Evolutionary conservation across 2,113 vertebrate species (phyloP).

Genomic region (Psammodynastes pulverulentus): DNA sequence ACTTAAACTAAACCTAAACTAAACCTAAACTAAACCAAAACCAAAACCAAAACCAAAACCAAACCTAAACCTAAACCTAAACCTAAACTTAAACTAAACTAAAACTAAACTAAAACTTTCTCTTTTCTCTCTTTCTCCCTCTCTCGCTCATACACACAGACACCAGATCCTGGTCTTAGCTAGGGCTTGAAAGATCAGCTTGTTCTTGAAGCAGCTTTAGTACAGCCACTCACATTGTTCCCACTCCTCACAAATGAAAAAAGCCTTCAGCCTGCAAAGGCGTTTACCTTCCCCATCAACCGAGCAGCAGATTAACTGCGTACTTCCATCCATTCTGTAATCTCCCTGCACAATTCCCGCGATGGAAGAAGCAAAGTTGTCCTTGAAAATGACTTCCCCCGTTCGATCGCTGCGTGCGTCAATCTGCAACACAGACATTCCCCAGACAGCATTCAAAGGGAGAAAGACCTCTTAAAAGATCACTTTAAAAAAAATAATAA

Average conservation of each 20-base stretch:
- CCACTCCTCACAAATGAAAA: neutral
- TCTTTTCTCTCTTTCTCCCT: neutral
- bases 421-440: conserved; percentile 71
- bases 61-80: no score
- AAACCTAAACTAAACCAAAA: no score
- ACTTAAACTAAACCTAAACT: no score
- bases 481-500: neutral
- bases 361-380: conserved; percentile 91
- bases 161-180: neutral
- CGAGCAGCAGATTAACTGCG: conserved; percentile 92
- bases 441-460: conserved; percentile 11
- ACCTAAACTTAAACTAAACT: no score
- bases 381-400: conserved; percentile 97
- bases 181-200: neutral
- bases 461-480: neutral
- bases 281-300: conserved; percentile 88
- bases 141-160: neutral
- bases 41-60: no score
- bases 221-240: neutral
- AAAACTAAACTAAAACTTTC: no score
- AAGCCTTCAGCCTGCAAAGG: conserved; percentile 3
- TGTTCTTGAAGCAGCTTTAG: neutral
- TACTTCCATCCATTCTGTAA: conserved; percentile 92
- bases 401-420: conserved; percentile 94
- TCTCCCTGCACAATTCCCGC: conserved; percentile 93